A percentile compares a stretch with the other conserved stretches of the same genome.
Evolutionary conservation across 1,140 invertebrate species (phyloP).

Genomic region (Meloidogyne chitwoodi): DNA sequence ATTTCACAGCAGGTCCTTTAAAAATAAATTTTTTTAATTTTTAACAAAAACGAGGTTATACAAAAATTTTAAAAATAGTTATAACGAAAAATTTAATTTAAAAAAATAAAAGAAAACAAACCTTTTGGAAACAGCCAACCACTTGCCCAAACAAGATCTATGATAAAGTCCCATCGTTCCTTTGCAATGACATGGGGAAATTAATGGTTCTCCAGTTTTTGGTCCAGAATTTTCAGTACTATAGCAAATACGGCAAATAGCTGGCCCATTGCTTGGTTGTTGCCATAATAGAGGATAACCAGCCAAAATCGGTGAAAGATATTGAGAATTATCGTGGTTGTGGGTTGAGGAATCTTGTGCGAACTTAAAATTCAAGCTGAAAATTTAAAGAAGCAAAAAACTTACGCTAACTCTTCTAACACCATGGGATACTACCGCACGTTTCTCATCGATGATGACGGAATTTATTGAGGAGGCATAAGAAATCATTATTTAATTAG

Average conservation of each 20-base stretch:
- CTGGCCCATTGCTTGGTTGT: not conserved
- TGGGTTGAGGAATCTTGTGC: not conserved
- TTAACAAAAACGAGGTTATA: too few relatives aligned
- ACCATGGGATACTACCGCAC: not conserved
- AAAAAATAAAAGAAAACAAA: not conserved
- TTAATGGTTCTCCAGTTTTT: constrained; percentile 25
- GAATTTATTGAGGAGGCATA: not conserved
- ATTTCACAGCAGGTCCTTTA: constrained; percentile 25
- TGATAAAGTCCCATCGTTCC: constrained; percentile 38
- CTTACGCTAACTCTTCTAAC: not conserved
- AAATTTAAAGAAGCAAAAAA: not conserved
- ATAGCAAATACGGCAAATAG: constrained; percentile 32
- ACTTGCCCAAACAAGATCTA: constrained; percentile 25
- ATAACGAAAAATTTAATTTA: too few relatives aligned
- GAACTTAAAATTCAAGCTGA: not conserved
- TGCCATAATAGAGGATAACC: not conserved
- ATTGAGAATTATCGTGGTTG: not conserved
- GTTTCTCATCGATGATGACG: not conserved
- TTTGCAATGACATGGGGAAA: constrained; percentile 32
- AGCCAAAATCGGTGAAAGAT: constrained; percentile 8
- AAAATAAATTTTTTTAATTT: too few relatives aligned
- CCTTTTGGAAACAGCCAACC: constrained; percentile 15
- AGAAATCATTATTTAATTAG: not conserved
- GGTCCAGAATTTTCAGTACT: constrained; percentile 30
- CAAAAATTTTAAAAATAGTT: too few relatives aligned